A percentile compares a stretch with the other conserved stretches of the same genome.
These are phyloP conservation scores for Amorpha juglandis DNA, from an alignment of 2,888 invertebrate species.

Conservation along the genomic window DNA sequence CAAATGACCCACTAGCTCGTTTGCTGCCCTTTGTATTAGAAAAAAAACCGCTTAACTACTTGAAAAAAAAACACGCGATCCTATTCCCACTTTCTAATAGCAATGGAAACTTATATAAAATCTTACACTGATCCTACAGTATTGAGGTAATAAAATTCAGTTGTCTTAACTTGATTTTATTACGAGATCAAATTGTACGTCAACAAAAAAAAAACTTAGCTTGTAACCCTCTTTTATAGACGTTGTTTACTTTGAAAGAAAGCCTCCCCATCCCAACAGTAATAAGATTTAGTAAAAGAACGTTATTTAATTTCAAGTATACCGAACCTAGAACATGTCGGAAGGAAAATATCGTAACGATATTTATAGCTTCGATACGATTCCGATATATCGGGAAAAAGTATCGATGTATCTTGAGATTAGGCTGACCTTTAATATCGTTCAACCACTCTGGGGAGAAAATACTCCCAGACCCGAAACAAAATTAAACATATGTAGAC, in stretches of 20 bases:
- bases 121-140: slow-evolving; percentile 19
- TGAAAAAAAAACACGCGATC: no score
- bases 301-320: slow-evolving; percentile 52
- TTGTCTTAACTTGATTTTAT: slow-evolving; percentile 53
- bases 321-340: not conserved
- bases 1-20: no score
- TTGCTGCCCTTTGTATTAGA: no score
- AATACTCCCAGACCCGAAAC: no score
- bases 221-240: slow-evolving; percentile 56
- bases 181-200: slow-evolving; percentile 54
- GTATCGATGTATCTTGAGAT: no score
- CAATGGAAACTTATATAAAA: not conserved
- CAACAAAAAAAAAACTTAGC: slow-evolving; percentile 52
- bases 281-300: slow-evolving; percentile 58
- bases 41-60: no score
- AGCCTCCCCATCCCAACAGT: slow-evolving; percentile 50
- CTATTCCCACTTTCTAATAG: not conserved
- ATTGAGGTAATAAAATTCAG: slow-evolving; percentile 47
- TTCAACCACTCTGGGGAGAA: no score
- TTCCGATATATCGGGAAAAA: no score
- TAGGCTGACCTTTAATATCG: no score
- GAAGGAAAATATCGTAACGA: no score
- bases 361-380: no score
- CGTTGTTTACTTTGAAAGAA: slow-evolving; percentile 59
- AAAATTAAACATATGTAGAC: no score